Evolutionary conservation across 1,140 invertebrate genomes (phyloP), one percentile per base, ranked within the genome.

Genomic region (Drosophila ohnishii): DNA sequence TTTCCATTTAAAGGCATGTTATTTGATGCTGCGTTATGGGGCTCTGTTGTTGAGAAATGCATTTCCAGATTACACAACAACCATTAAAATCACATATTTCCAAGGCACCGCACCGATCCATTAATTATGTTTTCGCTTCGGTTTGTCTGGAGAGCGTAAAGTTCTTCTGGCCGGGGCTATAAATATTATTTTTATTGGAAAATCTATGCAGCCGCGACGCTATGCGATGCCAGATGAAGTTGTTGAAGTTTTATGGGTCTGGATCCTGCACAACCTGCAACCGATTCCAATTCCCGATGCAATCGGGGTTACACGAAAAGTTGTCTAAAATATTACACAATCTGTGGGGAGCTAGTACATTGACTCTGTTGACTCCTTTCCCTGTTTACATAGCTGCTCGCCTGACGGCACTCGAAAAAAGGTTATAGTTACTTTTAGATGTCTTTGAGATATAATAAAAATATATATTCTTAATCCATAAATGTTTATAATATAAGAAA

Each of bases 91-190:
- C 60, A 34, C 53, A 65, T 64, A 74, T 53, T 61, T 75, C 60
- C 56, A 62, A 75, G 75, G 51, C 75, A 71, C 30, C 61, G 57
- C 75, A 75, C 25, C 59, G 66, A 69, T 79, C 76, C 73, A 84
- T 84, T 80, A 85, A 77, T 85, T 73, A 84, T 85, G 65, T 57
- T 66, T 77, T 72, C 58, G 71, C 62, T 75, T 75, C 40, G 73
- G 60, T 66, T 62, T 62, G 56, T 74, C 61, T 7, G 44, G 39
- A 14, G 50, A 70, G 71, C 60, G 39, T 56, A 61, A n/a, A 50
- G 13, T 48, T 57, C 19, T 55, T 51, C 37, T 40, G 5, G 50
- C 58, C 63, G n/a, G 8, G 40, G 76, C 76, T 79, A 79, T 74
- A 67, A 79, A 78, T 78, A 78, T 75, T 39, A 42, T 56, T 75